Percentiles rank a stretch among this genome's conserved stretches.
phyloP scores from a whole-genome alignment of 2,888 invertebrate species.

The Endomychus coccineus region DNA sequence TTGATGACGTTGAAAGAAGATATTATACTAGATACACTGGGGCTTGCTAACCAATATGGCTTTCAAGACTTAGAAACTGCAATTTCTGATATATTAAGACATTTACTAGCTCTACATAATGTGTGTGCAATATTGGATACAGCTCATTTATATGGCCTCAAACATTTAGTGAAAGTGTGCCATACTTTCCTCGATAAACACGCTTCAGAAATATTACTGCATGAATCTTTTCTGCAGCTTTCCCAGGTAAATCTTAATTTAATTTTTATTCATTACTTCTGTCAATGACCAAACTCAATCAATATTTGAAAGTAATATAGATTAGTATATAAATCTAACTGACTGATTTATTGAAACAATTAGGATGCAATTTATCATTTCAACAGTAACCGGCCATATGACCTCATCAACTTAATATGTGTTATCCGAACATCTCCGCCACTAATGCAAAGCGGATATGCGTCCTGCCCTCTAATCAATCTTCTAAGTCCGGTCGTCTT shows the following conservation, averaged over 20 bases:
- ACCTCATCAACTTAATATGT: no score
- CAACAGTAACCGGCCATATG: no score
- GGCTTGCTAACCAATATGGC: conserved; percentile 93
- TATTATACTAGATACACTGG: conserved; percentile 63
- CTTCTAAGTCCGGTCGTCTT: no score
- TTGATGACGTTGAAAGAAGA: conserved; percentile 60
- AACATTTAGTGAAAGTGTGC: conserved; percentile 68
- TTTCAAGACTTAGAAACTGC: conserved; percentile 86
- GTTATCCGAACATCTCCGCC: no score
- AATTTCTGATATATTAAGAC: conserved; percentile 87
- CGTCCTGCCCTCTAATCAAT: no score
- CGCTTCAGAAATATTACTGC: conserved; percentile 74
- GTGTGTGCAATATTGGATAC: conserved; percentile 94
- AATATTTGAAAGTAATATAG: no score
- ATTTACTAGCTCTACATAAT: conserved; percentile 79
- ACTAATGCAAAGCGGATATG: no score
- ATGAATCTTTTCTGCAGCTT: conserved; percentile 75
- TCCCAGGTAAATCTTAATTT: conserved; percentile 79
- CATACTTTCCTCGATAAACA: conserved; percentile 85
- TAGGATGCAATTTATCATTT: no score
- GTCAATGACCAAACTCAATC: no score
- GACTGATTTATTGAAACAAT: no score
- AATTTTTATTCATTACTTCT: no score
- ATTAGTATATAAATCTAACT: no score
- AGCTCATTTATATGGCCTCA: conserved; percentile 66